phyloP scores from a whole-genome alignment of 2,113 vertebrate species.

The Ameiurus melas region DNA sequence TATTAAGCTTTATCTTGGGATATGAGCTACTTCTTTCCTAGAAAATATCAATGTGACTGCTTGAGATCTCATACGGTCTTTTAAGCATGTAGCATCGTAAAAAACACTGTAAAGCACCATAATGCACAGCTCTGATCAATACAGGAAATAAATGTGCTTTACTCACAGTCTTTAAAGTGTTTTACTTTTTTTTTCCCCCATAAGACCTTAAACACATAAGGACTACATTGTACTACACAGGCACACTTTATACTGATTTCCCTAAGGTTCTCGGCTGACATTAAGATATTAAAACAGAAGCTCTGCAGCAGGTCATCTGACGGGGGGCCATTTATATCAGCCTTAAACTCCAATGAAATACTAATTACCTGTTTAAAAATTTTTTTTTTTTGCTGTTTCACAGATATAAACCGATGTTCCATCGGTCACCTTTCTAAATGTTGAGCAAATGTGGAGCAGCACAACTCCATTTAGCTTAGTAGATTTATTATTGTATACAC shows the following conservation, averaged over 20 bases:
- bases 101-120: neutral
- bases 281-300: neutral
- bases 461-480: neutral
- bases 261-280: neutral
- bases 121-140: neutral
- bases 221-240: neutral
- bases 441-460: neutral
- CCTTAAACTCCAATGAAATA: neutral
- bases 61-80: neutral
- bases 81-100: neutral
- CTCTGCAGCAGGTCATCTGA: neutral
- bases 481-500: neutral
- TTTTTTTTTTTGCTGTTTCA: neutral
- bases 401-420: neutral
- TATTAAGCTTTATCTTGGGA: neutral
- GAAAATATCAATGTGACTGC: neutral
- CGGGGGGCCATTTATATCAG: neutral
- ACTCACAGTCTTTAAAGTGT: neutral
- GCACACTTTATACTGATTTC: slow-evolving; percentile 12
- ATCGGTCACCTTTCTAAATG: neutral
- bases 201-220: neutral
- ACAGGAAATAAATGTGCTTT: neutral
- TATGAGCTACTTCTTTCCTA: neutral
- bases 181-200: neutral
- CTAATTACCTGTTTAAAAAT: neutral